Evolutionary conservation across 2,113 vertebrate genomes (phyloP).

Genomic region (Hystrix cristata): DNA sequence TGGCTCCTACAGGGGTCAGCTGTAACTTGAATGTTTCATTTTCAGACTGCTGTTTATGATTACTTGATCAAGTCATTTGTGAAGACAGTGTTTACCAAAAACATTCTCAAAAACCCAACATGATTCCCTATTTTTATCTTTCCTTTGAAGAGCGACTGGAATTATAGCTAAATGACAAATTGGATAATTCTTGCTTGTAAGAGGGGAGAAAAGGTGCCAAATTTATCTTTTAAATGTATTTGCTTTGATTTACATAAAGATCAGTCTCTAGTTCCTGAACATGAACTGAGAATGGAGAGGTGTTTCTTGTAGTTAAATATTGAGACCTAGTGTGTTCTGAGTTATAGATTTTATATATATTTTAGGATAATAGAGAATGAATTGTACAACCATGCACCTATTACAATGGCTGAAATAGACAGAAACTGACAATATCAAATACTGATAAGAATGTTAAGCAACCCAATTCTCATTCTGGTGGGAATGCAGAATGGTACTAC

Average conservation of each 20-base stretch:
- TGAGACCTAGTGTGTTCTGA: neutral
- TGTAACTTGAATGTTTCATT: slow-evolving; percentile 24
- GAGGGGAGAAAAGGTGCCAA: neutral
- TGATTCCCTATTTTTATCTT: slow-evolving; percentile 46
- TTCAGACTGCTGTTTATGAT: slow-evolving; percentile 6
- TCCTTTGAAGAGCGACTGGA: neutral
- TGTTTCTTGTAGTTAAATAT: slow-evolving; percentile 9
- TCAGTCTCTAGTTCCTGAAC: neutral
- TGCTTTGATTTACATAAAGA: slow-evolving; percentile 18
- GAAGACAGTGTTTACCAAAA: slow-evolving; percentile 14
- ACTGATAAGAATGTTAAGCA: neutral
- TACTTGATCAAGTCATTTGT: neutral
- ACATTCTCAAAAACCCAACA: slow-evolving; percentile 8
- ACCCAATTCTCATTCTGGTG: neutral
- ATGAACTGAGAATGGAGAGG: neutral
- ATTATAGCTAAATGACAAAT: slow-evolving; percentile 5
- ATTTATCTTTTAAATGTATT: slow-evolving; percentile 57
- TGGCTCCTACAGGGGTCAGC: neutral
- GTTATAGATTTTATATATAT: neutral
- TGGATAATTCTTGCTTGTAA: slow-evolving; percentile 45
- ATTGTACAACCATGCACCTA: neutral
- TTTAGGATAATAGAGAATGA: slow-evolving; percentile 16
- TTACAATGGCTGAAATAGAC: neutral
- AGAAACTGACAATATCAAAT: neutral
- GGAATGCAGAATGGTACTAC: neutral